Conservation (phyloP, 2,888 invertebrate species). For the Cheilosia soror region DNA sequence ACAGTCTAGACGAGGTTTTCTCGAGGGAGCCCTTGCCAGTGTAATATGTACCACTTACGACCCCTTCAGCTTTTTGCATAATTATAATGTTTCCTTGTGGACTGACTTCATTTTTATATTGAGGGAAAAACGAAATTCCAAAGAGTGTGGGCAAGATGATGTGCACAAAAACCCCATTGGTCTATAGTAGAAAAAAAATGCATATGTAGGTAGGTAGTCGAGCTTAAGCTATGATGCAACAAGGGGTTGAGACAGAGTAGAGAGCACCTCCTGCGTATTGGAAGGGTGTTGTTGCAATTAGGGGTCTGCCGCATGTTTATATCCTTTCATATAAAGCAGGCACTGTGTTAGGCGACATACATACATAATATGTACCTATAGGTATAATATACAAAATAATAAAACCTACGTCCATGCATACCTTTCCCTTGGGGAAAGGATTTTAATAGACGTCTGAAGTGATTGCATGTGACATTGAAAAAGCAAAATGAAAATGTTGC, state of each 20-base stretch:
- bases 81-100: conserved; percentile 48
- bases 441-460: conserved; percentile 53
- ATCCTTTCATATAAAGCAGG: conserved; percentile 47
- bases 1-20: conserved; percentile 61
- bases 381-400: conserved; percentile 31
- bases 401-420: conserved; percentile 20
- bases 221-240: conserved; percentile 30
- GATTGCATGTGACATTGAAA: conserved; percentile 67
- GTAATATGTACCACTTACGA: conserved; percentile 9
- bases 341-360: background rate
- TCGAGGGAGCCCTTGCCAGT: conserved; percentile 7
- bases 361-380: too few species aligned
- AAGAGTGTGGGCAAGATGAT: conserved; percentile 20
- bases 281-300: conserved; percentile 64
- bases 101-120: conserved; percentile 19
- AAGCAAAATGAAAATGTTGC: conserved; percentile 2
- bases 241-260: conserved; percentile 28
- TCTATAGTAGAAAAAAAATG: background rate
- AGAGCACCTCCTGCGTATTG: conserved; percentile 30
- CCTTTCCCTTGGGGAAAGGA: conserved; percentile 29
- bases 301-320: conserved; percentile 51
- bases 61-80: conserved; percentile 41
- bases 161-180: conserved; percentile 18
- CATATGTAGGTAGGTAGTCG: background rate
- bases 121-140: conserved; percentile 26